Evolutionary conservation across 2,113 vertebrate species (phyloP).

Genomic region (Amblyornis subalaris): DNA sequence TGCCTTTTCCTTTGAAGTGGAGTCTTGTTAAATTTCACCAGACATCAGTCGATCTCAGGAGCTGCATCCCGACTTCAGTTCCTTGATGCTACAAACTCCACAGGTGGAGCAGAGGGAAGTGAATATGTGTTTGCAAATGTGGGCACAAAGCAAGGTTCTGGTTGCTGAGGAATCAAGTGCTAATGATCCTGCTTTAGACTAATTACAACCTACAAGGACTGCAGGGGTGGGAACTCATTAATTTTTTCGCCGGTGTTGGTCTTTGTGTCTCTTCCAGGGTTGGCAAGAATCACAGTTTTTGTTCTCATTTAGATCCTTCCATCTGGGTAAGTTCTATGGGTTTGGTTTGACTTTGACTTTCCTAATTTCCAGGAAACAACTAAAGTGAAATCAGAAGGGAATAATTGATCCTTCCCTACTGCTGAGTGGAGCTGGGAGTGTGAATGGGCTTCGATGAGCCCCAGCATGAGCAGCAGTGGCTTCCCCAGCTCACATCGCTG

Average conservation of each 20-base stretch:
- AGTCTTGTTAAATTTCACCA: neutral
- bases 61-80: neutral
- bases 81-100: neutral
- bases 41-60: neutral
- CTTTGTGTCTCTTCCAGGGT: slow-evolving; percentile 1
- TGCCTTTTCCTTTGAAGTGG: slow-evolving; percentile 20
- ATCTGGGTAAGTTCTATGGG: neutral
- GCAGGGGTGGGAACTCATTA: slow-evolving; percentile 2
- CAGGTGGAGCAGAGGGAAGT: neutral
- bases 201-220: neutral
- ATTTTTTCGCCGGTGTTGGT: neutral
- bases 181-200: neutral
- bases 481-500: neutral
- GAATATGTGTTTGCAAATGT: neutral
- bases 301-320: neutral
- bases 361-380: neutral
- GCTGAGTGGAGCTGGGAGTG: neutral
- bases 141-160: neutral
- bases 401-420: neutral
- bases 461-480: neutral
- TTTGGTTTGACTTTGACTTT: neutral
- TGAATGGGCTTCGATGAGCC: rapidly evolving
- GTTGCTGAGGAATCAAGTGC: neutral
- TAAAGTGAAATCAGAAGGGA: neutral
- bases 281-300: neutral